Evolutionary conservation across 2,797 vertebrate species (phyloP), one percentile per base, ranked within the genome.

Genomic region (Channa striata): DNA sequence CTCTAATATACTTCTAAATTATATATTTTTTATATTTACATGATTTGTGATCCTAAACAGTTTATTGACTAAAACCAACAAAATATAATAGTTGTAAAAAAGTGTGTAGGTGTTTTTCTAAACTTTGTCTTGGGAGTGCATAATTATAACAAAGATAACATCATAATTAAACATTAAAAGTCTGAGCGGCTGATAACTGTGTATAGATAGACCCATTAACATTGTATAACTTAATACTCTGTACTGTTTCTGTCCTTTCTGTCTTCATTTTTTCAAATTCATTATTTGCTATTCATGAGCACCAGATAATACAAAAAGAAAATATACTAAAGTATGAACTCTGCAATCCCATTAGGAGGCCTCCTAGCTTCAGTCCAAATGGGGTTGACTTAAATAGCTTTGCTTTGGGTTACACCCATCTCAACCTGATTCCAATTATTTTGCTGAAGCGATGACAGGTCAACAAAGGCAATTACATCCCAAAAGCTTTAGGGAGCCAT

Each of bases 381-480:
- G 16, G 42, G 1, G 2, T 21, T 64, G 49, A 71, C 72, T 62
- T 76, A 54, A 83, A 77, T 47, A 64, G 68, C 43, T 68, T 72
- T 47, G 11, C 73, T 74, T 61, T 59, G 59, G 46, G 74, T 72
- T 78, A 65, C 57, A 73, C 39, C 53, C 59, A 62, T 69, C 59
- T 74, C 56, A 82, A 64, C 59, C 59, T 64, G 72, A 51, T 53
- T 84, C 46, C 70, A 73, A 83, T 84, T 60, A 77, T 84, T 84
- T 74, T 68, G n/a, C 52, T 1, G 21, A 62, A 68, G 52, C 30
- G 1, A 56, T 81, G 80, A 83, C 81, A 80, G 72, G 83, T 86
- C 82, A 87, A 86, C 77, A 88, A 81, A 89, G 81, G 71, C 65
- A 80, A 79, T 86, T 86, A 76, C 46, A 21, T 63, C 60, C 66